Evolutionary conservation across 2,888 invertebrate species (phyloP).

Genomic region (Ectobius pallidus): DNA sequence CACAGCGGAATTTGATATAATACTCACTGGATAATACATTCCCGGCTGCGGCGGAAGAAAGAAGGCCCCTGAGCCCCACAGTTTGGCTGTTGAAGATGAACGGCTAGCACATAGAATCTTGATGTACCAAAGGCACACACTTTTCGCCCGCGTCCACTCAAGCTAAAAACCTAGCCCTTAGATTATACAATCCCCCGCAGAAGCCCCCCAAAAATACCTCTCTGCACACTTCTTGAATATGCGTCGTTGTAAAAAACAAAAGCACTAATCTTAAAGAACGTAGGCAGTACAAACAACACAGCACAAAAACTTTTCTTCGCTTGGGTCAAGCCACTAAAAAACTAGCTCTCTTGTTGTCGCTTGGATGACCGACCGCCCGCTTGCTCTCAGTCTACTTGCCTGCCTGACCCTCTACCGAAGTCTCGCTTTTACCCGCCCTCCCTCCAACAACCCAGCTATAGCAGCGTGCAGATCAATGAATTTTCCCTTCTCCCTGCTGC

Average conservation of each 20-base stretch:
- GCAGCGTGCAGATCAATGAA: constrained; percentile 44
- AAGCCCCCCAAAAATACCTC: neutral
- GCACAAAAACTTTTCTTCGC: constrained; percentile 6
- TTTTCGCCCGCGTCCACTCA: constrained; percentile 26
- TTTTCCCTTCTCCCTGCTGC: constrained; percentile 39
- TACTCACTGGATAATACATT: constrained; percentile 95
- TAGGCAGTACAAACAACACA: constrained; percentile 10
- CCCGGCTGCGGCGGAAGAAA: constrained; percentile 91
- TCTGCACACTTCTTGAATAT: neutral
- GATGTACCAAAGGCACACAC: constrained; percentile 40
- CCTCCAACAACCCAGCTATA: constrained; percentile 13
- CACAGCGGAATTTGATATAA: neutral
- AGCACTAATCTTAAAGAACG: neutral
- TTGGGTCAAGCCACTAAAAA: constrained; percentile 15
- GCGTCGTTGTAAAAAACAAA: constrained; percentile 8
- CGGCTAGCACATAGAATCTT: constrained; percentile 44
- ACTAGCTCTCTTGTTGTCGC: neutral
- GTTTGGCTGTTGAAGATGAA: constrained; percentile 76
- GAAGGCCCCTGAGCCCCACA: constrained; percentile 96
- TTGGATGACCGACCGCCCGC: neutral
- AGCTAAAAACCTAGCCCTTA: constrained; percentile 10
- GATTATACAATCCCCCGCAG: too few relatives aligned
- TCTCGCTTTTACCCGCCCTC: constrained; percentile 17
- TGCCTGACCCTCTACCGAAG: constrained; percentile 10
- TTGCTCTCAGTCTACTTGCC: constrained; percentile 20